phyloP scores from a whole-genome alignment of 2,797 vertebrate genomes.

The Leptatherina wallacei region DNA sequence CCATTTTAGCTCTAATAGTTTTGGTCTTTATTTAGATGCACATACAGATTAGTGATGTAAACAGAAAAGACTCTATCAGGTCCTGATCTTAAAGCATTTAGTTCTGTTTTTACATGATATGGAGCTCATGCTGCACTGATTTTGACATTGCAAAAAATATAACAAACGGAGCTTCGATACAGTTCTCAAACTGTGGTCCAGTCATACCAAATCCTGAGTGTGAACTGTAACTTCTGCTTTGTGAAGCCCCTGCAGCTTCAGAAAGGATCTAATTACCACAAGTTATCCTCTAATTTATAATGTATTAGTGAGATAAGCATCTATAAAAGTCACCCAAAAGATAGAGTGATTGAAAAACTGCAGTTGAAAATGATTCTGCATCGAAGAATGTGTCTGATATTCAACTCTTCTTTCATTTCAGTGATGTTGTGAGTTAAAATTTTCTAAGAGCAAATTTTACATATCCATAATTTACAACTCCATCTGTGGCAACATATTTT shows the following conservation, averaged over 20 bases:
- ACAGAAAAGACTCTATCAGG: conserved; percentile 31
- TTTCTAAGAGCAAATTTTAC: background rate
- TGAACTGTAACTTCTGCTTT: conserved; percentile 40
- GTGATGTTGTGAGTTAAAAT: too few species aligned
- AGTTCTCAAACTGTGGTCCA: conserved; percentile 41
- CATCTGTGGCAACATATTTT: background rate
- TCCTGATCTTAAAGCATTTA: conserved; percentile 46
- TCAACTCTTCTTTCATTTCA: too few species aligned
- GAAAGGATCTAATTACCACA: conserved; percentile 7
- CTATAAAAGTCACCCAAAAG: background rate
- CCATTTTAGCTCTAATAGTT: conserved; percentile 38
- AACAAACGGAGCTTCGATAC: conserved; percentile 35
- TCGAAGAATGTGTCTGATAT: background rate
- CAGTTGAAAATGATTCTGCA: background rate
- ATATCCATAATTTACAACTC: background rate
- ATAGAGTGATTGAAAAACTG: background rate
- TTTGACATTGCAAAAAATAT: conserved; percentile 43
- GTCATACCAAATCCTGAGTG: conserved; percentile 35
- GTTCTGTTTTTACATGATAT: conserved; percentile 58
- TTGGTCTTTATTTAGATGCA: conserved; percentile 63
- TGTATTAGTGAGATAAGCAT: background rate
- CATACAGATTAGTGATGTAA: conserved; percentile 19
- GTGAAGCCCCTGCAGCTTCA: conserved; percentile 33
- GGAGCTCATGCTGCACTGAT: conserved; percentile 47
- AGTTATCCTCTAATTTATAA: conserved; percentile 13